phyloP scores from a whole-genome alignment of 2,797 vertebrate genomes.

The Anabas testudineus region DNA sequence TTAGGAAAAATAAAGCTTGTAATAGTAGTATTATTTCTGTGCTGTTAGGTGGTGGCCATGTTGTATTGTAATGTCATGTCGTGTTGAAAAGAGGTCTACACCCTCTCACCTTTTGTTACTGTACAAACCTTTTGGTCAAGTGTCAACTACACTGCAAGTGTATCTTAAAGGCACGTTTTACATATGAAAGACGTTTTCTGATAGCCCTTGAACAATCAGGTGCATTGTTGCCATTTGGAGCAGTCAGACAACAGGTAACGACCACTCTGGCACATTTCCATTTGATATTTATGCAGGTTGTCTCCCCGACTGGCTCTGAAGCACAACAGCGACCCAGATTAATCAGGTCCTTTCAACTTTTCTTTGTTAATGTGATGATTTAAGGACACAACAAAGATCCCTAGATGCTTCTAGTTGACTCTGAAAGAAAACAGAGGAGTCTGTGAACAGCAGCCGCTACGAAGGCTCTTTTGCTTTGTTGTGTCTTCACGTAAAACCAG shows the following conservation, averaged over 20 bases:
- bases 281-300: constrained; percentile 34
- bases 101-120: constrained; percentile 21
- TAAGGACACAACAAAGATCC: constrained; percentile 24
- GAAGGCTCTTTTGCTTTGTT: constrained; percentile 5
- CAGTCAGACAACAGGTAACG: constrained; percentile 41
- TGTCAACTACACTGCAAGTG: constrained; percentile 11
- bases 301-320: constrained; percentile 8
- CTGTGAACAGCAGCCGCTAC: constrained; percentile 4
- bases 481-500: constrained; percentile 3
- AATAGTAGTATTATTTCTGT: not conserved
- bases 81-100: constrained; percentile 20
- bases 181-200: constrained; percentile 45
- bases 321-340: not conserved
- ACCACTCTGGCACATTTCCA: constrained; percentile 66
- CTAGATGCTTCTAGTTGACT: constrained; percentile 34
- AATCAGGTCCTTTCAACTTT: constrained; percentile 5
- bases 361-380: constrained; percentile 40
- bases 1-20: too few relatives aligned
- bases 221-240: constrained; percentile 46
- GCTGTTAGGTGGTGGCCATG: not conserved
- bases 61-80: not conserved
- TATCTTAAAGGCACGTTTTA: constrained; percentile 31
- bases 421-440: constrained; percentile 38
- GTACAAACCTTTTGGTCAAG: constrained; percentile 11
- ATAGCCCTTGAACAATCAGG: constrained; percentile 30